Conservation (phyloP, 2,888 invertebrate genomes). For the Standfussiana lucernea region DNA sequence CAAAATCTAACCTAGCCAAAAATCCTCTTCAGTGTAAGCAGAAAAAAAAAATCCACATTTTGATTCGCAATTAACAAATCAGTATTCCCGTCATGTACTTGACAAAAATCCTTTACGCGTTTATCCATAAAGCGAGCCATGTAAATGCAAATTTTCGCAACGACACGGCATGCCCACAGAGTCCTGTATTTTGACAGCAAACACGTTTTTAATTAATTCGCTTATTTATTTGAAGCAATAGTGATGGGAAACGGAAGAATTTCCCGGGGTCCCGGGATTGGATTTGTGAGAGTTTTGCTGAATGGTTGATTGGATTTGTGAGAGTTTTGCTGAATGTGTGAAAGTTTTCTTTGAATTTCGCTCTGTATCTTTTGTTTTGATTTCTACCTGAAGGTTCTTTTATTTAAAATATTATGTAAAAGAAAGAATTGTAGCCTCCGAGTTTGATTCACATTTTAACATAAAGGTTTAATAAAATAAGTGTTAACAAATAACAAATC, state of each 20-base stretch:
- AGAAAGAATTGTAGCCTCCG: neutral
- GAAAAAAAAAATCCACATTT: slow-evolving; percentile 46
- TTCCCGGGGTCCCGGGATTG: slow-evolving; percentile 36
- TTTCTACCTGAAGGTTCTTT: too few relatives aligned
- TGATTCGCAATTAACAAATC: slow-evolving; percentile 65
- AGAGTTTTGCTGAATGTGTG: neutral
- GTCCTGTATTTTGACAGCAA: slow-evolving; percentile 81
- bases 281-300: neutral
- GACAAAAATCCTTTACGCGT: slow-evolving; percentile 68
- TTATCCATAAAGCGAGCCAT: slow-evolving; percentile 67
- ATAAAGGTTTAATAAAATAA: neutral
- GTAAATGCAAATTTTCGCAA: slow-evolving; percentile 69
- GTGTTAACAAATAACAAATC: too few relatives aligned
- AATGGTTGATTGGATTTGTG: neutral
- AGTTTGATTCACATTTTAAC: too few relatives aligned
- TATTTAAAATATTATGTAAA: too few relatives aligned
- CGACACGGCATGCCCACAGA: slow-evolving; percentile 61
- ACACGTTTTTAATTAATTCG: slow-evolving; percentile 87
- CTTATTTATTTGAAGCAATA: slow-evolving; percentile 78
- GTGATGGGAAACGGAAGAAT: slow-evolving; percentile 50
- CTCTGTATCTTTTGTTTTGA: too few relatives aligned
- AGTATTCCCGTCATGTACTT: slow-evolving; percentile 55
- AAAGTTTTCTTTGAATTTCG: neutral
- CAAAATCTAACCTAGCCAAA: slow-evolving; percentile 6
- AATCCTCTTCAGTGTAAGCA: slow-evolving; percentile 26